A percentile compares a stretch with the other conserved stretches of the same genome.
These are phyloP conservation scores for Arge pagana DNA, from an alignment of 2,888 invertebrate species.

Conservation along the genomic window DNA sequence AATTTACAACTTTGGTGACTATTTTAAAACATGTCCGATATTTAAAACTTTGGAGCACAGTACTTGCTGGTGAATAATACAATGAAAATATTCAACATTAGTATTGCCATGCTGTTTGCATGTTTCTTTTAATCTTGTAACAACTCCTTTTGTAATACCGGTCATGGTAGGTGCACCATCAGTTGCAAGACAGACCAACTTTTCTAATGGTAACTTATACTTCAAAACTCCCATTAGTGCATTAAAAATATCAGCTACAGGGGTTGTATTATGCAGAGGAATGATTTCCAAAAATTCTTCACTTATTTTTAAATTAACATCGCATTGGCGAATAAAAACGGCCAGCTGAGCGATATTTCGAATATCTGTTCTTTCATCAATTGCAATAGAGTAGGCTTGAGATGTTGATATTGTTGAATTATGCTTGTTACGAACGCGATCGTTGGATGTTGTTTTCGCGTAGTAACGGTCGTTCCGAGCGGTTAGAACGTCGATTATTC, in stretches of 20 bases:
- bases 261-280: conserved; percentile 25
- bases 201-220: conserved; percentile 22
- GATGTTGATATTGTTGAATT: conserved; percentile 20
- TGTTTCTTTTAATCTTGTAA: conserved; percentile 23
- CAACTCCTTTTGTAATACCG: conserved; percentile 21
- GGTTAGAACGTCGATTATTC: too few species aligned
- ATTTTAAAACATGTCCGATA: conserved; percentile 30
- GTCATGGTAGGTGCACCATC: conserved; percentile 27
- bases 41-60: conserved; percentile 31
- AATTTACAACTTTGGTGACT: conserved; percentile 31
- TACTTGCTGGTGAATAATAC: conserved; percentile 30
- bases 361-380: conserved; percentile 29
- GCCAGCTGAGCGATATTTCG: conserved; percentile 24
- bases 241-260: conserved; percentile 27
- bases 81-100: conserved; percentile 25
- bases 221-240: conserved; percentile 23
- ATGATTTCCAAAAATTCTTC: conserved; percentile 28
- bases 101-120: conserved; percentile 21
- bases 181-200: conserved; percentile 27
- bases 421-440: too few species aligned
- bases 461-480: too few species aligned
- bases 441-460: too few species aligned
- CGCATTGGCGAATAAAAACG: conserved; percentile 29
- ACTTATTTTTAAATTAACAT: conserved; percentile 25
- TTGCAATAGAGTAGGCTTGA: conserved; percentile 23